Conservation (phyloP, 2,797 vertebrate genomes). For the Danio albolineatus region DNA sequence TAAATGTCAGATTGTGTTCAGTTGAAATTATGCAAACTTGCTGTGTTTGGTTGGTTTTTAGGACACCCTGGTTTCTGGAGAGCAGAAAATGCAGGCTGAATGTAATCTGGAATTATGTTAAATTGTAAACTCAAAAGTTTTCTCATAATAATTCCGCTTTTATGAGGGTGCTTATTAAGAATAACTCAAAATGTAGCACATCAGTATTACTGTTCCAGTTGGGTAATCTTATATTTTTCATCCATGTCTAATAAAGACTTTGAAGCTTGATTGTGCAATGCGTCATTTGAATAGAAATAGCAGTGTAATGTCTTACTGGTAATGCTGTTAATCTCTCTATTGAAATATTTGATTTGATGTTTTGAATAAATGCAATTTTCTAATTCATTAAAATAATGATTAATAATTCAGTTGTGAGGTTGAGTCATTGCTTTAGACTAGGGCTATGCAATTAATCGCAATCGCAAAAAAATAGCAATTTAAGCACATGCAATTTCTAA, state of each 20-base stretch:
- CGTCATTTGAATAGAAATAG: neutral
- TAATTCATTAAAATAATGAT: neutral
- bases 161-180: neutral
- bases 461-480: too few relatives aligned
- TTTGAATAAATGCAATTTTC: neutral
- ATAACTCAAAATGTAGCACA: neutral
- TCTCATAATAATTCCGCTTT: neutral
- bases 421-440: neutral
- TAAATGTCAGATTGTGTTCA: conserved; percentile 10
- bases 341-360: neutral
- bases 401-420: neutral
- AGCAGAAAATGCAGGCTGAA: neutral
- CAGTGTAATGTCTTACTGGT: neutral
- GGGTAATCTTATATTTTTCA: neutral
- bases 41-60: neutral
- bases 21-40: neutral
- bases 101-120: neutral
- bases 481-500: too few relatives aligned
- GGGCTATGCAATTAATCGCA: too few relatives aligned
- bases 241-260: neutral
- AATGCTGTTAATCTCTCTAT: neutral
- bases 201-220: neutral
- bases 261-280: neutral
- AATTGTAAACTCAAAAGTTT: neutral
- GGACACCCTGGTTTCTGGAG: neutral